These are phyloP conservation scores for Masnerella sp. DNA, from an alignment of 2,888 invertebrate genomes.

Conservation along the genomic window DNA sequence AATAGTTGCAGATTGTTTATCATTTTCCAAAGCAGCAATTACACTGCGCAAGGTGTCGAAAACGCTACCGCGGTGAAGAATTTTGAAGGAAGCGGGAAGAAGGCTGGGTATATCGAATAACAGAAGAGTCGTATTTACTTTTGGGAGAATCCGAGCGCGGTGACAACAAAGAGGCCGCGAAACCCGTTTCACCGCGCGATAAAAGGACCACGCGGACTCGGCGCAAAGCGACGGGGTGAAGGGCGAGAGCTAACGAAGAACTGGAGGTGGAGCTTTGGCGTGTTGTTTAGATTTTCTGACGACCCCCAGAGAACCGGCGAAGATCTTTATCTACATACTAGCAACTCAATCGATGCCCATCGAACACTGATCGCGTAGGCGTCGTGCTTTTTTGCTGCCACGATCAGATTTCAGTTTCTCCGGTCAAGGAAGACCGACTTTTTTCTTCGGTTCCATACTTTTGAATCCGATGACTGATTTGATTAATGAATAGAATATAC, in stretches of 20 bases:
- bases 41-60: too few relatives aligned
- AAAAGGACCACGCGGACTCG: too few relatives aligned
- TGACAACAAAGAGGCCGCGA: slow-evolving; percentile 53
- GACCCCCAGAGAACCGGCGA: slow-evolving; percentile 45
- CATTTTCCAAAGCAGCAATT: too few relatives aligned
- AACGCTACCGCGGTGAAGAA: too few relatives aligned
- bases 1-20: too few relatives aligned
- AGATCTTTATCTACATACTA: slow-evolving; percentile 67
- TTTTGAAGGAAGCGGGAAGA: slow-evolving; percentile 20
- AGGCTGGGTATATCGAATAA: slow-evolving; percentile 7
- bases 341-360: slow-evolving; percentile 70
- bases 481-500: slow-evolving; percentile 28
- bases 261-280: slow-evolving; percentile 26
- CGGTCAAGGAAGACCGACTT: slow-evolving; percentile 11
- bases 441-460: slow-evolving; percentile 14
- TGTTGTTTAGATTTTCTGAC: slow-evolving; percentile 60
- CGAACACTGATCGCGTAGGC: slow-evolving; percentile 66
- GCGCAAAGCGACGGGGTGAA: neutral
- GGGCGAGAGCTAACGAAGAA: slow-evolving; percentile 1
- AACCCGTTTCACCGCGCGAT: slow-evolving; percentile 45
- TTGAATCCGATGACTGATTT: slow-evolving; percentile 20
- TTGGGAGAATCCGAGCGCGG: too few relatives aligned
- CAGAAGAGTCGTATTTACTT: too few relatives aligned
- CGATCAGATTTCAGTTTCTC: slow-evolving; percentile 11
- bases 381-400: slow-evolving; percentile 57